A percentile compares a stretch with the other conserved stretches of the same genome.
Conservation (phyloP, 2,797 vertebrate genomes). For the Peromyscus aztecus region DNA sequence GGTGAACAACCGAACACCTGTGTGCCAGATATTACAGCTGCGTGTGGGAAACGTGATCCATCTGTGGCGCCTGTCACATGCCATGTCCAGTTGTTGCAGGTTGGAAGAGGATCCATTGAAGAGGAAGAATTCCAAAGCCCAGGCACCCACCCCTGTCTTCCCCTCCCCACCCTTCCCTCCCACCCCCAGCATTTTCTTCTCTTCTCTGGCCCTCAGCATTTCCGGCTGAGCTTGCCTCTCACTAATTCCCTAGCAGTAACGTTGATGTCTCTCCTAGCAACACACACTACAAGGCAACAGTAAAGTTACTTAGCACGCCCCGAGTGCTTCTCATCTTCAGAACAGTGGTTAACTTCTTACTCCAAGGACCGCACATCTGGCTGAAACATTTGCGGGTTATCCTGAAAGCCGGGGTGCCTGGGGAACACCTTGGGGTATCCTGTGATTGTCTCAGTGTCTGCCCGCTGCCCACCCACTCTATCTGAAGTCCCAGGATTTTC, state of each 20-base stretch:
- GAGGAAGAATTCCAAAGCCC: slow-evolving; percentile 69
- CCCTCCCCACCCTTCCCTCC: slow-evolving; percentile 9
- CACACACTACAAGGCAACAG: background rate
- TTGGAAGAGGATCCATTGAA: slow-evolving; percentile 55
- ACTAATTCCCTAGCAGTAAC: background rate
- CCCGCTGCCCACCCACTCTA: accelerated
- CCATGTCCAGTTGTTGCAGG: slow-evolving; percentile 78
- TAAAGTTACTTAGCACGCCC: background rate
- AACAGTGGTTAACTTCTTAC: background rate
- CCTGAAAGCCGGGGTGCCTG: background rate
- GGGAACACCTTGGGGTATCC: background rate
- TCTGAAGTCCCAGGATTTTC: background rate
- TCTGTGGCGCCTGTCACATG: slow-evolving; percentile 75
- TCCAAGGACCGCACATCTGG: slow-evolving; percentile 72
- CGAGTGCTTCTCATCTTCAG: slow-evolving; percentile 22
- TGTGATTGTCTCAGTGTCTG: background rate
- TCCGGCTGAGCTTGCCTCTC: slow-evolving; percentile 33
- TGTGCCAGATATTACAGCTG: slow-evolving; percentile 86
- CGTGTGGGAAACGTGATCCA: slow-evolving; percentile 80
- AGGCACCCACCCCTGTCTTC: background rate
- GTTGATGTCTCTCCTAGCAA: background rate
- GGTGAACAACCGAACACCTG: slow-evolving; percentile 83
- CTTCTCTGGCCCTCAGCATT: slow-evolving; percentile 12
- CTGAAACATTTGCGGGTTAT: slow-evolving; percentile 19
- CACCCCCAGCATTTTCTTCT: slow-evolving; percentile 27